Evolutionary conservation across 2,888 invertebrate genomes (phyloP), one percentile per base, ranked within the genome.

Genomic region (Dermolepida albohirtum): DNA sequence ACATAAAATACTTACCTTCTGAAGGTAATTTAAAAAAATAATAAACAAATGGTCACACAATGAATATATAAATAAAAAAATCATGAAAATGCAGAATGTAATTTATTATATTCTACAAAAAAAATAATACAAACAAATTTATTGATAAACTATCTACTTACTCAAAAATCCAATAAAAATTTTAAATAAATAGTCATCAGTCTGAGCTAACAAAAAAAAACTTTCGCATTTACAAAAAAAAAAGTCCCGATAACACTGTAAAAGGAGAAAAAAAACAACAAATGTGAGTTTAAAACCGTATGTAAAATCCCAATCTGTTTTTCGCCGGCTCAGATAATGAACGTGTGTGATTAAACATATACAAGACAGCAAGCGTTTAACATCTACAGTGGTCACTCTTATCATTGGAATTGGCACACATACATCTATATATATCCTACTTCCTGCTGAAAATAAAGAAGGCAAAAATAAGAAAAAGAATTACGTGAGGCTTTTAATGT

Each of bases 391-490:
- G 63, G 44, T 67, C 63, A 63, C 64, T 52, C 29, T 63, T 67
- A 67, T 64, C 43, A 49, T 50, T 39, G 64, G 54, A 54, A 63
- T 54, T 68, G 65, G 50, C 55, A 68, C 65, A 68, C 57, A 68
- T 64, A 68, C 54, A 68, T 59, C 55, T 64, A 54, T 66, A 59
- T 39, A 68, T 68, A 34, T 34, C 68, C 65, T 68, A 68, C 65
- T 82, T 82, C 78, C 81, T 85, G 84, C 87, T 87, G 86, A 84
- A 87, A 67, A 81, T 75, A 70, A 74, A 80, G 86, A 84, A 76
- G 78, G 80, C 79, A 77, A 75, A 76, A 79, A 76, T 72, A 78
- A 82, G 80, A 78, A 80, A 80, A 81, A 77, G 80, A 79, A 79
- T 80, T 73, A 51, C 34, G 40, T 47, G 17, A 59, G 44, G 55